Conservation (phyloP, 2,888 invertebrate genomes). For the Andrena camellia region DNA sequence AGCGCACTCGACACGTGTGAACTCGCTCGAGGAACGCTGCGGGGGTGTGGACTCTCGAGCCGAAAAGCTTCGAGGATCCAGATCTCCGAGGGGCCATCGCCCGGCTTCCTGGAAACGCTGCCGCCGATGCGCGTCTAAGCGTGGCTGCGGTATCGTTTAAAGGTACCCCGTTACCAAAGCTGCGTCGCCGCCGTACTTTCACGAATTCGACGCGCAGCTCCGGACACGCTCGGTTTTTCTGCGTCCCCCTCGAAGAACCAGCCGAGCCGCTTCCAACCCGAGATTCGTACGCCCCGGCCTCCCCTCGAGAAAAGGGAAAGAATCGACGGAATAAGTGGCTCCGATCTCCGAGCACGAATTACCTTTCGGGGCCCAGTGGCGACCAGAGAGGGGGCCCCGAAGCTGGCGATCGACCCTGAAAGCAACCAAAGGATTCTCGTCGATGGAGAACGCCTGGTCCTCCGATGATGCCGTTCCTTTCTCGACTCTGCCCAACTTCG, state of each 20-base stretch:
- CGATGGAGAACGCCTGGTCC: neutral
- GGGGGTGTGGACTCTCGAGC: no score
- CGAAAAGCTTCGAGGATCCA: no score
- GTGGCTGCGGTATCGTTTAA: no score
- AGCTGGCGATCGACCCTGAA: neutral
- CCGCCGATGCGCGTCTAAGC: no score
- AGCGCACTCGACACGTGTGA: conserved; percentile 16
- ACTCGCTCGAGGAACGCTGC: neutral
- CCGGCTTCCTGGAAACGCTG: no score
- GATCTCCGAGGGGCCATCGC: no score
- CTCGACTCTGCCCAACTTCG: conserved; percentile 49
- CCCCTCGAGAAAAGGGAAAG: conserved; percentile 26
- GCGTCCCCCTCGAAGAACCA: neutral
- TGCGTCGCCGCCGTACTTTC: neutral
- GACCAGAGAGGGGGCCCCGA: conserved; percentile 15
- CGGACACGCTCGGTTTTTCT: conserved; percentile 30
- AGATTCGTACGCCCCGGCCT: conserved; percentile 9
- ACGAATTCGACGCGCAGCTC: neutral
- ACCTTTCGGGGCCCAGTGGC: conserved; percentile 55
- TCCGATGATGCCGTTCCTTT: conserved; percentile 21
- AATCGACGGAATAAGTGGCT: conserved; percentile 62
- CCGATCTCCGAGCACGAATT: conserved; percentile 55
- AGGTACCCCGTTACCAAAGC: no score
- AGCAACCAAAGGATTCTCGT: neutral
- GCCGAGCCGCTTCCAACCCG: neutral